Evolutionary conservation across 2,888 invertebrate species (phyloP).

Genomic region (Nasonia oneida): DNA sequence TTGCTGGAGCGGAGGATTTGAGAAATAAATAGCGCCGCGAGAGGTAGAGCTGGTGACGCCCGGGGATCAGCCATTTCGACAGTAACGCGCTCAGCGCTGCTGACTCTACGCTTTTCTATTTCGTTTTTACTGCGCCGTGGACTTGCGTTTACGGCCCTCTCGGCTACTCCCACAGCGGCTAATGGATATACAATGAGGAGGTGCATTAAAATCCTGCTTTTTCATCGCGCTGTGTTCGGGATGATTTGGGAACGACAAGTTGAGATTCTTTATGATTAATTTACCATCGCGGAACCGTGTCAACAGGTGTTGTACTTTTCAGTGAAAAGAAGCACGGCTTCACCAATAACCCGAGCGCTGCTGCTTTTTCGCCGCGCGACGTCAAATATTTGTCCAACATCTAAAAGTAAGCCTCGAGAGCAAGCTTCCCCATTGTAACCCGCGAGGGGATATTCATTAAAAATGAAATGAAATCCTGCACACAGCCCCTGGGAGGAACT

Average conservation of each 20-base stretch:
- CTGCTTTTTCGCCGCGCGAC: background rate
- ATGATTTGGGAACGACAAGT: background rate
- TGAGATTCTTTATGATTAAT: background rate
- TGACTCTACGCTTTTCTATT: slow-evolving; percentile 3
- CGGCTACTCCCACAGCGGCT: background rate
- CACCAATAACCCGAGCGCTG: background rate
- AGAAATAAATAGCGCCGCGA: slow-evolving; percentile 40
- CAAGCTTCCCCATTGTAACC: slow-evolving; percentile 43
- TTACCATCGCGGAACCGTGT: no score
- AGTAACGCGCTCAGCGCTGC: background rate
- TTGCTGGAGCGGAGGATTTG: slow-evolving; percentile 35
- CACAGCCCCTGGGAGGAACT: background rate
- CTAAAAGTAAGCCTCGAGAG: background rate
- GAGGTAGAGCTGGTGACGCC: background rate
- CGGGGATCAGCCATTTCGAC: slow-evolving; percentile 10
- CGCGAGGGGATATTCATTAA: slow-evolving; percentile 40
- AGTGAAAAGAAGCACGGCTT: background rate
- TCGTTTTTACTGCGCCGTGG: slow-evolving; percentile 8
- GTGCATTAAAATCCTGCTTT: background rate
- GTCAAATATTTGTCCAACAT: background rate
- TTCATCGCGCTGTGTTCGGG: background rate
- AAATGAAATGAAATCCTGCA: slow-evolving; percentile 36
- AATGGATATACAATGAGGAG: slow-evolving; percentile 4
- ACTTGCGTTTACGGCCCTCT: background rate
- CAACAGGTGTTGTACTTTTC: background rate